Evolutionary conservation across 2,113 vertebrate genomes (phyloP), one percentile per base, ranked within the genome.

Genomic region (Acanthochromis polyacanthus): DNA sequence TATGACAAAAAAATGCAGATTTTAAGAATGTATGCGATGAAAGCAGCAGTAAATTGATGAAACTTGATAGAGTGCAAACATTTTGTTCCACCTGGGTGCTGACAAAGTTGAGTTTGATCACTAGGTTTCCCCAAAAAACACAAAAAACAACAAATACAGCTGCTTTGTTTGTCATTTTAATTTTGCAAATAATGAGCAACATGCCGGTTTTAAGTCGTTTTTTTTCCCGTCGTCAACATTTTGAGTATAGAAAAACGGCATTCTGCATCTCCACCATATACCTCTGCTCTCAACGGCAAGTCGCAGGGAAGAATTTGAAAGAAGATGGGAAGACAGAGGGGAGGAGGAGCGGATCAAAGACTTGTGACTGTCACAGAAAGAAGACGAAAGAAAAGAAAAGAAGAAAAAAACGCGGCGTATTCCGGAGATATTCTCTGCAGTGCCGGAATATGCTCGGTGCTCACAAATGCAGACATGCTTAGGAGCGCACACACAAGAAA

Each of bases 361-460:
- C 65, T 74, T 82, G 84, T 78, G 91, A 93, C 91, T 93, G 92
- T 92, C 91, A 91, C 82, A 70, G 84, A 84, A 88, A 87, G 83
- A 88, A 90, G 81, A 88, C 81, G 64, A 89, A 80, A 78, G 61
- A 38, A 63, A 22, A 22, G 25, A 36, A 36, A 36, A 36, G 7
- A 36, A 9, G 30, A 30, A 30, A 43, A 75, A 78, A 80, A 74
- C n/a, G 3, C 46, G 64, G 73, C 52, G 36, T 81, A 88, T 90
- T 89, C 80, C 6, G 65, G 75, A 87, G 82, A 84, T 80, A 82
- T 84, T 91, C 85, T 89, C 88, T 84, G 82, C 67, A 66, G 84
- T 77, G 69, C 79, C 79, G 78, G 85, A 89, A 82, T 73, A 75
- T 75, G 77, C 68, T 85, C 67, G 75, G 81, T 65, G 72, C 86